Percentiles rank a stretch among this genome's conserved stretches.
phyloP scores from a whole-genome alignment of 2,113 vertebrate genomes.

The Perca flavescens region DNA sequence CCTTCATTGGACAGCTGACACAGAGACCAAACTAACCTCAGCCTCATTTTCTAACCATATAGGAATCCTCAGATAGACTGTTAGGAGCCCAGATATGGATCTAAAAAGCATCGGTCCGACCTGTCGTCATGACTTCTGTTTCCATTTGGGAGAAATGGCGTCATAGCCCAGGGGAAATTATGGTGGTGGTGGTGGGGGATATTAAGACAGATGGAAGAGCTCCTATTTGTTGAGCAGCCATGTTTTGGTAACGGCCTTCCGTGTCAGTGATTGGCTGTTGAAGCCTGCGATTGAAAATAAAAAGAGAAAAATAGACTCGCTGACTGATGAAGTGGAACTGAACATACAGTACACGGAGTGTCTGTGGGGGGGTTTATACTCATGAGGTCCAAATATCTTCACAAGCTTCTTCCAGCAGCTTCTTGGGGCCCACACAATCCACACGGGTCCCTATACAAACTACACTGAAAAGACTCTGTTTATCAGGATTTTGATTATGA shows the following conservation, averaged over 20 bases:
- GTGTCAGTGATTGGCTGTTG: conserved; percentile 60
- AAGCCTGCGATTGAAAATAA: conserved; percentile 73
- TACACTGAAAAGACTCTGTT: neutral
- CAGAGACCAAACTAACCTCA: conserved; percentile 64
- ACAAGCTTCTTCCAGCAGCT: conserved; percentile 13
- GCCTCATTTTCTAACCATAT: conserved; percentile 41
- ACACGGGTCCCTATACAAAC: neutral
- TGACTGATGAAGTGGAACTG: conserved; percentile 64
- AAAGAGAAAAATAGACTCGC: conserved; percentile 72
- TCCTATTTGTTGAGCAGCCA: conserved; percentile 67
- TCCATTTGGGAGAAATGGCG: conserved; percentile 65
- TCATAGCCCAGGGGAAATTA: conserved; percentile 66
- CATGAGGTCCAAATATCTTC: conserved; percentile 14
- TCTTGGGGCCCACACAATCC: neutral
- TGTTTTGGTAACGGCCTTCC: conserved; percentile 54
- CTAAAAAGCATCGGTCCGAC: conserved; percentile 61
- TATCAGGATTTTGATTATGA: neutral
- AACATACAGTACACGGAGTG: conserved; percentile 19
- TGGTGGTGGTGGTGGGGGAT: neutral
- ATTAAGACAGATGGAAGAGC: conserved; percentile 67
- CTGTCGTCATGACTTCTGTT: conserved; percentile 64
- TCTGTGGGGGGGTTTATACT: conserved; percentile 1
- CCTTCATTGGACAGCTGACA: conserved; percentile 54
- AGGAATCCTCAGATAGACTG: conserved; percentile 54
- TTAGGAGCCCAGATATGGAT: conserved; percentile 64